Base-by-base conservation (phyloP, 2,113 vertebrate genomes). In the Carassius auratus region DNA sequence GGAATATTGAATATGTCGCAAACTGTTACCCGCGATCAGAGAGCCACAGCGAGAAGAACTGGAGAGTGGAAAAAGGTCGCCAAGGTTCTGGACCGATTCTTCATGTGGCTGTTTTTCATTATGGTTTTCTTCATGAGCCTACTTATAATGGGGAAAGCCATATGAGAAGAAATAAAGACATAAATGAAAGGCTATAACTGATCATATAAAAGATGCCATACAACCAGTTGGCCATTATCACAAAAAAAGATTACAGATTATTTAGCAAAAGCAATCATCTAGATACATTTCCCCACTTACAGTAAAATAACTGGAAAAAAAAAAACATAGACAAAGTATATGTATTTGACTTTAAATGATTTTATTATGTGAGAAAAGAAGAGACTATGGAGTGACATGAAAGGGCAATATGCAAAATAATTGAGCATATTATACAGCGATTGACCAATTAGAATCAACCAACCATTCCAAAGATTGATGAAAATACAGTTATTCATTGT, bases 61-160 rank as follows among this genome's bases (percentile, higher is more conserved):
- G 91, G 95, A 0, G 96, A 98, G 86, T 97, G 97, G 97, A 97
- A 97, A 90, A 96, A 94, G 76, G 93, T 97, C 76, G 96, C 96
- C 68, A 96, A 96, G 77, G 96, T 97, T 45, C 92, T 97, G 93
- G 97, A 98, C 5, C 95, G 96, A 26, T 97, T 97, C 92, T 97
- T 98, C 90, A 96, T 97, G 95, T 96, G 96, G 93, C 84, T 97
- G 59, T 98, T 98, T 89, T 97, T 97, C 85, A 92, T 95, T 83
- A 97, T 98, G 97, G 96, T 97, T 48, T 94, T 97, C 86, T 90
- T 96, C 48, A 96, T 97, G 96, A 98, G 96, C 23, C 78, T 96
- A 52, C 93, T 97, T 17, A 95, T 97, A 3, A 94, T 97, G 92
- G 93, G 94, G 5, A 95, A 95, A 84, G 96, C 38, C 38, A 66